Evolutionary conservation across 2,797 vertebrate species (phyloP).

Genomic region (Tangara arthus): DNA sequence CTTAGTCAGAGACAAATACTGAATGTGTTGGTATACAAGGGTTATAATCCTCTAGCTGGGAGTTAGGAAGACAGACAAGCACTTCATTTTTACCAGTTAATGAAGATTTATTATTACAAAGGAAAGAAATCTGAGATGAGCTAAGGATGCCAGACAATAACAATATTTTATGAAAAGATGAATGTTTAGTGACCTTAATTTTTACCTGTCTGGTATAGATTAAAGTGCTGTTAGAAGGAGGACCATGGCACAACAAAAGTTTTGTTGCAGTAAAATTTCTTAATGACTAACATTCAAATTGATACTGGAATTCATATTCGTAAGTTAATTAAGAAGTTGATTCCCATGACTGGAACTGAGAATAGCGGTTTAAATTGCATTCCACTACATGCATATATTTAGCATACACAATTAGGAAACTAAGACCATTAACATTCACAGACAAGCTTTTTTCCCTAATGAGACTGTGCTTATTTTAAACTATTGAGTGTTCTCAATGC

Average conservation of each 20-base stretch:
- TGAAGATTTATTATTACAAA: not conserved
- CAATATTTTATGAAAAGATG: not conserved
- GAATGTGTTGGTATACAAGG: not conserved
- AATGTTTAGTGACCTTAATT: not conserved
- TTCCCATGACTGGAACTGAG: not conserved
- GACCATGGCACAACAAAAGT: not conserved
- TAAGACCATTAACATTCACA: not conserved
- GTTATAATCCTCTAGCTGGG: not conserved
- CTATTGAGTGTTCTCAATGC: not conserved
- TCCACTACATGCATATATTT: not conserved
- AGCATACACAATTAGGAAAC: not conserved
- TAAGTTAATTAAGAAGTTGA: not conserved
- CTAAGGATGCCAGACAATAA: not conserved
- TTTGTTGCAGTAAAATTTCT: not conserved
- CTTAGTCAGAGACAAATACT: not conserved
- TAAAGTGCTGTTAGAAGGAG: not conserved
- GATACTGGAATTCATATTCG: not conserved
- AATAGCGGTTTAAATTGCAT: not conserved
- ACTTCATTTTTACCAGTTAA: not conserved
- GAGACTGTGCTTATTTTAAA: not conserved
- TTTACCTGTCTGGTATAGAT: not conserved
- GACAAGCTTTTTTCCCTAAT: not conserved
- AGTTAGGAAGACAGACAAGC: not conserved
- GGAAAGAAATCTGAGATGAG: not conserved
- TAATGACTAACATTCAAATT: not conserved